Evolutionary conservation across 2,113 vertebrate species (phyloP), one percentile per base, ranked within the genome.

Genomic region (Colius striatus): DNA sequence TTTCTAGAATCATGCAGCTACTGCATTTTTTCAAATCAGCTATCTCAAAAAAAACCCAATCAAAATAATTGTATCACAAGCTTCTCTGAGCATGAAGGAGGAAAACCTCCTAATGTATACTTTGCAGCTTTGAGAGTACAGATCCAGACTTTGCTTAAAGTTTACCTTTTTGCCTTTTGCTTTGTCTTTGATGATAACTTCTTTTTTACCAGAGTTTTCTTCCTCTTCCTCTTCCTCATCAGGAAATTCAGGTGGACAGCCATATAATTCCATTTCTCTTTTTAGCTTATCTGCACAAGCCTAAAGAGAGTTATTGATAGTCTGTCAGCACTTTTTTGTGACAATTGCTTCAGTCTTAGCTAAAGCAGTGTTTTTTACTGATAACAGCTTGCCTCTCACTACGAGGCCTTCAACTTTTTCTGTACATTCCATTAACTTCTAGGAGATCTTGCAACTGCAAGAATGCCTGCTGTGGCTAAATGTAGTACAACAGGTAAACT

Each of bases 221-320:
- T 99, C 99, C 60, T 98, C 98, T 13, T 99, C 98, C 14, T 99
- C 99, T 22, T 99, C 99, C 62, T 99, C 99, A 27, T 99, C 99
- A 30, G 99, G 99, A 95, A 99, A 99, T 96, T 99, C 98, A 4
- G 99, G 99, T 41, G 99, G 99, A 80, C 97, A 99, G 66, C 99
- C 99, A 92, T 99, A 99, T 7, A 99, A 74, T 78, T 99, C 99
- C 97, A 99, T 98, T 97, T 99, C 99, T 95, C 99, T 98, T 96
- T 99, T 99, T 71, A 99, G 97, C 75, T 99, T 99, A 98, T 99
- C 99, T 61, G 99, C 99, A 98, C 99, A 99, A 50, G 99, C 99
- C 99, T 99, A 74, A 25, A 81, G 2, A 91, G 67, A 97, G 72
- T 62, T 36, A 80, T 18, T 19, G 58, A 26, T 9, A 79, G 71